Conservation (phyloP, 2,888 invertebrate genomes). For the Taphrorychus bicolor region DNA sequence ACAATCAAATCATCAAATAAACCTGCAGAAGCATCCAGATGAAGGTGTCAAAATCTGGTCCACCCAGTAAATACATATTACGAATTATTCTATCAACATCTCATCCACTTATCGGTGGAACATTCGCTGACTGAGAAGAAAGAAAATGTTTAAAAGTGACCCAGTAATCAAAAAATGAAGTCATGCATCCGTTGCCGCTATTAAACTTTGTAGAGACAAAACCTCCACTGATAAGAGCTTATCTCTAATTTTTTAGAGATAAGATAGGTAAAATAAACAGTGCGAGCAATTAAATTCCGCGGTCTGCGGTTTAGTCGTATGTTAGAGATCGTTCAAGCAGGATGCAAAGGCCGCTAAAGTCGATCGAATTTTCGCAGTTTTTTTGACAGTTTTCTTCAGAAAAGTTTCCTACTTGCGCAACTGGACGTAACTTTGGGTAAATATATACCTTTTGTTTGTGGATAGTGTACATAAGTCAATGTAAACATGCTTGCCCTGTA, state of each 20-base stretch:
- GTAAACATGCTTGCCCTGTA: no score
- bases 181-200: conserved; percentile 19
- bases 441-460: not conserved
- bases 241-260: conserved; percentile 33
- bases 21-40: no score
- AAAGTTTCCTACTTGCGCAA: not conserved
- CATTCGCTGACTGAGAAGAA: not conserved
- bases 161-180: conserved; percentile 23
- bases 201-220: not conserved
- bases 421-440: not conserved
- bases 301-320: conserved; percentile 9
- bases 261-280: conserved; percentile 36
- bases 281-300: conserved; percentile 15
- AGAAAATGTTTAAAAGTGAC: conserved; percentile 18
- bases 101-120: not conserved
- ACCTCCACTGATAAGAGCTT: conserved; percentile 17
- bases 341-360: not conserved
- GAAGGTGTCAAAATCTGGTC: not conserved
- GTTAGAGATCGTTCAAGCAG: conserved; percentile 1
- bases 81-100: not conserved
- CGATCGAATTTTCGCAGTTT: not conserved
- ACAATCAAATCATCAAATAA: no score
- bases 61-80: not conserved
- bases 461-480: not conserved
- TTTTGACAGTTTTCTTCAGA: not conserved